These are phyloP conservation scores for Leguminivora glycinivorella DNA, from an alignment of 1,140 invertebrate genomes.

Conservation along the genomic window DNA sequence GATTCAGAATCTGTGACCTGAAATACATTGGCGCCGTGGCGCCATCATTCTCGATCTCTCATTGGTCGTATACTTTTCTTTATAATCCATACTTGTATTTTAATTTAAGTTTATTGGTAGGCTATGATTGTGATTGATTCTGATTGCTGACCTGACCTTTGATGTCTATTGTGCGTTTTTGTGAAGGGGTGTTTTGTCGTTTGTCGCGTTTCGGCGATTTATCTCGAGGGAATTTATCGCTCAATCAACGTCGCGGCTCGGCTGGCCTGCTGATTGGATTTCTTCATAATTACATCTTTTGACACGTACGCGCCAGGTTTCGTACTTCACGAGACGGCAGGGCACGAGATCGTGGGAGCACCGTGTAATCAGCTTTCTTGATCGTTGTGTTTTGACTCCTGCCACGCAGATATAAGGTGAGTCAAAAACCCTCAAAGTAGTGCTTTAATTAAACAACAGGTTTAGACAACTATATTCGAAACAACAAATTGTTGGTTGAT, in stretches of 20 bases:
- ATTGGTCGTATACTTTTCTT: conserved; percentile 13
- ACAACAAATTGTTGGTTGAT: too few species aligned
- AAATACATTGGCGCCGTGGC: conserved; percentile 51
- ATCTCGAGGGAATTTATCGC: conserved; percentile 77
- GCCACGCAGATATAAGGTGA: conserved; percentile 47
- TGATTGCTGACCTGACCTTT: conserved; percentile 2
- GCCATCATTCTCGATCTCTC: conserved; percentile 40
- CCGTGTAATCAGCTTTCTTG: conserved; percentile 76
- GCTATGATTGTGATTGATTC: background rate
- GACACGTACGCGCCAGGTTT: conserved; percentile 77
- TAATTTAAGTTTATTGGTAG: conserved; percentile 16
- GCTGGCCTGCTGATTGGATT: conserved; percentile 71
- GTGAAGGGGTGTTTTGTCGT: conserved; percentile 48
- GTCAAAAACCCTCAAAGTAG: background rate
- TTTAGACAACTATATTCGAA: too few species aligned
- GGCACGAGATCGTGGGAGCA: conserved; percentile 75
- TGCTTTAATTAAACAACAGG: background rate
- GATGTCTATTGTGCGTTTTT: background rate
- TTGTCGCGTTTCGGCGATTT: conserved; percentile 73
- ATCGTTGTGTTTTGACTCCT: conserved; percentile 69
- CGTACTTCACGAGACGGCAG: conserved; percentile 67
- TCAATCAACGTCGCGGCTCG: conserved; percentile 70
- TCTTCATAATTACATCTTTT: conserved; percentile 79
- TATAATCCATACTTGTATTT: conserved; percentile 16
- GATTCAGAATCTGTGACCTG: conserved; percentile 58